Evolutionary conservation across 2,797 vertebrate genomes (phyloP), one percentile per base, ranked within the genome.

Genomic region (Danio tinwini): DNA sequence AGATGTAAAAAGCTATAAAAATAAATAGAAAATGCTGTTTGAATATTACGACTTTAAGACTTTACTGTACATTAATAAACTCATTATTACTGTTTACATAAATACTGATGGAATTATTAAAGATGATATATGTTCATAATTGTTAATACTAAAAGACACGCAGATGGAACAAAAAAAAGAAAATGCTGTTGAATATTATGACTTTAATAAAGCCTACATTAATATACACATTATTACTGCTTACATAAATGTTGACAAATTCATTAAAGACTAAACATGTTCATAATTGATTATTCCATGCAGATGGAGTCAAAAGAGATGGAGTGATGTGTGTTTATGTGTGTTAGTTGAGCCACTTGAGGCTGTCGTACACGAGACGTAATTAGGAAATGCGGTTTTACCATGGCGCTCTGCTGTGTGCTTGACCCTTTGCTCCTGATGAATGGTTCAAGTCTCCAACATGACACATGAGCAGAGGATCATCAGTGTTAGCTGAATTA

Each of bases 401-500:
- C 67, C 71, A 70, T 73, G 83, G 78, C 19, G 21, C 17, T 17
- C 21, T 69, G 76, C 65, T 82, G 59, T 56, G 73, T 67, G 76
- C 80, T 75, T 86, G 79, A 86, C 81, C 81, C 81, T 58, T 55
- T 74, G 68, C 63, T 77, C 74, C 83, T 93, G 93, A 94, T 93
- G 86, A 91, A 94, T 93, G 91, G 89, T 49, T 65, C 74, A 10
- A 86, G 84, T 86, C 85, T 85, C 83, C 76, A 82, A 85, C 86
- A 84, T 84, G 89, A 88, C 90, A 88, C 80, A 78, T 87, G 88
- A 91, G 89, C 87, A 85, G 58, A 82, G 88, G 88, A 87, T 84
- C 92, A 87, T 93, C 89, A 89, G 86, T 89, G 91, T 92, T 90
- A 88, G 84, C 81, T 81, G 88, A 87, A 82, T 80, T 86, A 84